These are phyloP conservation scores for Sphaeridia pumilis DNA, from an alignment of 2,888 invertebrate species.

Conservation along the genomic window DNA sequence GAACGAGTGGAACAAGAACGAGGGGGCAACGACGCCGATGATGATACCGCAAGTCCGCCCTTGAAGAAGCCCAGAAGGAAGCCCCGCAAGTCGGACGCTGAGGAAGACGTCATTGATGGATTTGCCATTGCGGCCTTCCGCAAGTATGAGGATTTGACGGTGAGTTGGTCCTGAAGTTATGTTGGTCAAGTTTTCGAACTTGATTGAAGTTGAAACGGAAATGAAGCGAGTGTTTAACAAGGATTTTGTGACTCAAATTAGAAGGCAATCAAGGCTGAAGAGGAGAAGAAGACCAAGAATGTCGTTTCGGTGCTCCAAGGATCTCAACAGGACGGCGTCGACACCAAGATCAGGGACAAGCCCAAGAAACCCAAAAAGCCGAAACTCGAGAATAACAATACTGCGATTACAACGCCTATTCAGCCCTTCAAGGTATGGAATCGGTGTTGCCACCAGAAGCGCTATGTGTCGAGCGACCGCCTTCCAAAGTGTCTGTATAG, in stretches of 20 bases:
- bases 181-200: too few relatives aligned
- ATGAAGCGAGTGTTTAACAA: too few relatives aligned
- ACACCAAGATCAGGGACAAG: conserved; percentile 18
- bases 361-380: conserved; percentile 19
- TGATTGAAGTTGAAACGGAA: conserved; percentile 28
- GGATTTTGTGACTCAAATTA: too few relatives aligned
- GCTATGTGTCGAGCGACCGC: too few relatives aligned
- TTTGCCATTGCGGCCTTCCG: conserved; percentile 94
- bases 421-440: conserved; percentile 12
- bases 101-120: conserved; percentile 95
- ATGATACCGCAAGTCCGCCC: conserved; percentile 40
- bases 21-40: conserved; percentile 17
- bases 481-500: too few relatives aligned
- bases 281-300: conserved; percentile 17
- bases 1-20: conserved; percentile 19
- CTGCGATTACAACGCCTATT: conserved; percentile 7
- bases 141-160: conserved; percentile 91
- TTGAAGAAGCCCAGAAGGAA: conserved; percentile 52
- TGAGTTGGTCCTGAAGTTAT: too few relatives aligned
- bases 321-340: conserved; percentile 19
- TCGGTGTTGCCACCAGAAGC: too few relatives aligned
- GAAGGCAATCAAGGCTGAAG: conserved; percentile 23
- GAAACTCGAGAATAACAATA: conserved; percentile 16
- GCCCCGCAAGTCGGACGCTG: conserved; percentile 63
- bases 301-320: conserved; percentile 22